Evolutionary conservation across 2,888 invertebrate genomes (phyloP).

Genomic region (Trissolcus japonicus): DNA sequence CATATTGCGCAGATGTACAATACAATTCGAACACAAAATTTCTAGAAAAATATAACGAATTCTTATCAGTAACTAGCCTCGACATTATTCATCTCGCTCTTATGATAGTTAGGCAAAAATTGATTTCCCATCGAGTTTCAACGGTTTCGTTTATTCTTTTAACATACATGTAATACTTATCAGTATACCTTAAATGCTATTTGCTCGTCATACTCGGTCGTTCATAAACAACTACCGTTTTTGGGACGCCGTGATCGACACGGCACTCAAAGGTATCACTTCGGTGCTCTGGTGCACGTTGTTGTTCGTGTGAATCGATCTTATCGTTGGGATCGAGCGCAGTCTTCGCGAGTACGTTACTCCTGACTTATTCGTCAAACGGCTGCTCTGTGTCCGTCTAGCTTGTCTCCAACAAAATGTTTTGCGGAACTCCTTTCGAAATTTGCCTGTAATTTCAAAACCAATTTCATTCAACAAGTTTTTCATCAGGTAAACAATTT

Average conservation of each 20-base stretch:
- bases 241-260: constrained; percentile 56
- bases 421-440: constrained; percentile 76
- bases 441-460: constrained; percentile 74
- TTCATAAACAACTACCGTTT: constrained; percentile 12
- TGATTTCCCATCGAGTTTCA: not conserved
- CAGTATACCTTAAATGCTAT: constrained; percentile 11
- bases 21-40: constrained; percentile 44
- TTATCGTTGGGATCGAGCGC: constrained; percentile 56
- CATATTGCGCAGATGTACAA: constrained; percentile 57
- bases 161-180: constrained; percentile 34
- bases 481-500: too few species aligned
- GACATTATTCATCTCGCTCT: too few species aligned
- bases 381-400: constrained; percentile 49
- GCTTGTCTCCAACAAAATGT: constrained; percentile 70
- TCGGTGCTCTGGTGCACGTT: constrained; percentile 69
- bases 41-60: constrained; percentile 46
- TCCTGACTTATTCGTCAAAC: constrained; percentile 59
- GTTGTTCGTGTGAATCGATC: constrained; percentile 63
- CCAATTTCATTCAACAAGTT: too few species aligned
- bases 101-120: too few species aligned
- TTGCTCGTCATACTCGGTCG: constrained; percentile 2
- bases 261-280: constrained; percentile 67
- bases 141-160: constrained; percentile 2
- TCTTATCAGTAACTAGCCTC: constrained; percentile 33
- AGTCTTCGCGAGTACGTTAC: constrained; percentile 33